A percentile compares a stretch with the other conserved stretches of the same genome.
Conservation (phyloP, 2,113 vertebrate genomes). For the Camelus bactrianus region DNA sequence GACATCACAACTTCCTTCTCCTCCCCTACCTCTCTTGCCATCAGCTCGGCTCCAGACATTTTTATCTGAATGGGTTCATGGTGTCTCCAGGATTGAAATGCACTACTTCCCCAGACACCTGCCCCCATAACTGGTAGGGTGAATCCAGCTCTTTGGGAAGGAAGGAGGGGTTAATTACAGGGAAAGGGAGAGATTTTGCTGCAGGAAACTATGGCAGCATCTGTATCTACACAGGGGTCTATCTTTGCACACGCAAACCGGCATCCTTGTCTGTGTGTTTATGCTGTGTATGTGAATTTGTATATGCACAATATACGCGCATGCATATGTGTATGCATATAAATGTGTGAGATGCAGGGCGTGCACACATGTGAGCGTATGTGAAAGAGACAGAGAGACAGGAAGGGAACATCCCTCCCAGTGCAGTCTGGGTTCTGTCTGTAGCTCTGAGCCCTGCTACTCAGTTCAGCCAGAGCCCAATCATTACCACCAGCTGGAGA, state of each 20-base stretch:
- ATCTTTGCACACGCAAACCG: neutral
- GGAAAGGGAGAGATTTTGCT: neutral
- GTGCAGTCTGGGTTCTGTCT: neutral
- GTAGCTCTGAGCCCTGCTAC: neutral
- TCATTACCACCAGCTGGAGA: conserved; percentile 67
- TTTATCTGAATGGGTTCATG: neutral
- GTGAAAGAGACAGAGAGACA: neutral
- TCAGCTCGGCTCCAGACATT: neutral
- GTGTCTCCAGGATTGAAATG: conserved; percentile 37
- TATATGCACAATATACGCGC: neutral
- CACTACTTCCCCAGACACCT: conserved; percentile 31
- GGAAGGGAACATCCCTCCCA: neutral
- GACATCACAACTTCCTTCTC: conserved; percentile 33
- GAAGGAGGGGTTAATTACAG: neutral
- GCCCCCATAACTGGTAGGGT: neutral
- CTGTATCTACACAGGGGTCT: neutral
- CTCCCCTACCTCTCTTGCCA: neutral
- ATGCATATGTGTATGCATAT: neutral
- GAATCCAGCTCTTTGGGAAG: neutral
- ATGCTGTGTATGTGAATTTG: neutral
- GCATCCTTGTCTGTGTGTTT: neutral
- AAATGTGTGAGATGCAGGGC: neutral
- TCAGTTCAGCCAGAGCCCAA: conserved; percentile 16
- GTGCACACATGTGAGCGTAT: neutral
- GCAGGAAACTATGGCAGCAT: neutral